Percentiles rank a stretch among this genome's conserved stretches.
phyloP scores from a whole-genome alignment of 2,797 vertebrate species.

The Crenichthys baileyi region DNA sequence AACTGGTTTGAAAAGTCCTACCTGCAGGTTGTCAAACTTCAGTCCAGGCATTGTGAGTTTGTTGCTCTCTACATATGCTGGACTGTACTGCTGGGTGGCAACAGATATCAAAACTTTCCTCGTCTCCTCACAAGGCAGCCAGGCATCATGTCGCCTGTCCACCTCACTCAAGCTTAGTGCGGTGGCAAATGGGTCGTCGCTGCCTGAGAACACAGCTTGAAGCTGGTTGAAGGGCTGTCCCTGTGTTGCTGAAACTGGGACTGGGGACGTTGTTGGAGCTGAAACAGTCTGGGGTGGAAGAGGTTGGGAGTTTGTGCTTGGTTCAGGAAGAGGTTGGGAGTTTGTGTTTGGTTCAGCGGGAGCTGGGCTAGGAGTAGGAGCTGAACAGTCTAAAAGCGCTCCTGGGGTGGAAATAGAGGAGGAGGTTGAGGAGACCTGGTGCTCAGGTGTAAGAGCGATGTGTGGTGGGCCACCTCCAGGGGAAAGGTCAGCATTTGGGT shows the following conservation, averaged over 20 bases:
- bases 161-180: constrained; percentile 95
- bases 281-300: constrained; percentile 68
- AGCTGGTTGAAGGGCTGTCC: constrained; percentile 87
- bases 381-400: constrained; percentile 60
- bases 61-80: constrained; percentile 86
- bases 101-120: constrained; percentile 87
- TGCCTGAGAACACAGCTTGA: constrained; percentile 91
- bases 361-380: constrained; percentile 68
- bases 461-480: constrained; percentile 42
- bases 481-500: constrained; percentile 87
- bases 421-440: constrained; percentile 77
- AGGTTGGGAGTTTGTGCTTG: constrained; percentile 35
- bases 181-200: constrained; percentile 92
- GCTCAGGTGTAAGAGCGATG: constrained; percentile 70
- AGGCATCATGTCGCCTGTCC: constrained; percentile 92
- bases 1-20: constrained; percentile 55
- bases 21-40: constrained; percentile 98
- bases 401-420: constrained; percentile 67
- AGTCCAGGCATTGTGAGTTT: constrained; percentile 96
- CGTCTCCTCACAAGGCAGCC: constrained; percentile 91
- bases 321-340: constrained; percentile 58
- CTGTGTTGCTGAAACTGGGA: constrained; percentile 33
- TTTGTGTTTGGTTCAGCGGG: constrained; percentile 62
- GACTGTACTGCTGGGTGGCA: constrained; percentile 87
- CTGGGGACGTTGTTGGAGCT: constrained; percentile 18